Evolutionary conservation across 1,140 invertebrate genomes (phyloP).

Genomic region (Bombus terrestris): DNA sequence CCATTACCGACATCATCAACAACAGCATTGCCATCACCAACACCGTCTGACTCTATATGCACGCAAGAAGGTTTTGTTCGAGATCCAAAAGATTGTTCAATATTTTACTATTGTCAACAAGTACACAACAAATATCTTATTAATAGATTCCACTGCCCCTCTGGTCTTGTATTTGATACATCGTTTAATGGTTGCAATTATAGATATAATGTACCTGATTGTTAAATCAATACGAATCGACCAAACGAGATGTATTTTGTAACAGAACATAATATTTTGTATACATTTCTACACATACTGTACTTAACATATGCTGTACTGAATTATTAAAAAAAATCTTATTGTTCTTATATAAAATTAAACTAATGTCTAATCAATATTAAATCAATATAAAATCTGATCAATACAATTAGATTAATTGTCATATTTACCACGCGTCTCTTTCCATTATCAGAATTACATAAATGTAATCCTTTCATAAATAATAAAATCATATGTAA

Average conservation of each 20-base stretch:
- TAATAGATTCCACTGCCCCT: conserved; percentile 33
- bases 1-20: neutral
- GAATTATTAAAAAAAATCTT: neutral
- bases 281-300: neutral
- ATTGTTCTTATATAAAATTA: neutral
- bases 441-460: no score
- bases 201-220: conserved; percentile 6
- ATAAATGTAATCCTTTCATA: neutral
- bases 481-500: neutral
- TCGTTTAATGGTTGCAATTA: conserved; percentile 47
- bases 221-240: neutral
- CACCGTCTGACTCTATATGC: conserved; percentile 49
- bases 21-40: neutral
- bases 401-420: no score
- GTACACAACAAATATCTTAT: neutral
- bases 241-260: no score
- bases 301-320: neutral
- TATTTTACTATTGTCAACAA: conserved; percentile 68
- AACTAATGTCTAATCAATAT: neutral
- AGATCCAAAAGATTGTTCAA: conserved; percentile 62
- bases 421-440: no score
- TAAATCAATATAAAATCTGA: no score
- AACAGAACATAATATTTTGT: neutral
- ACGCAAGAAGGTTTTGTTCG: conserved; percentile 61
- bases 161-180: conserved; percentile 51